phyloP scores from a whole-genome alignment of 1,140 invertebrate genomes.

The Drosophila triauraria region DNA sequence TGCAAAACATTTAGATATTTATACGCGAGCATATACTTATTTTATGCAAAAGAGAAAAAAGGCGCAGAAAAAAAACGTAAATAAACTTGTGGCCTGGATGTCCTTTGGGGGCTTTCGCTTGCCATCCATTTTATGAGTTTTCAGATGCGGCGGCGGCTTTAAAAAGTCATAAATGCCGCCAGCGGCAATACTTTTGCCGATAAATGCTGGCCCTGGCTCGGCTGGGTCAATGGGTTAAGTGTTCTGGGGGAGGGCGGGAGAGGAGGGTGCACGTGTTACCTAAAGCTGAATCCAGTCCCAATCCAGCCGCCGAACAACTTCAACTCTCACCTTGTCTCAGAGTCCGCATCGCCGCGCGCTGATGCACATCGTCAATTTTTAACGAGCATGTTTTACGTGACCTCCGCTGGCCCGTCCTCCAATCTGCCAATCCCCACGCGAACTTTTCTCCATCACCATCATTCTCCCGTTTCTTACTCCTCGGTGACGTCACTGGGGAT shows the following conservation, averaged over 20 bases:
- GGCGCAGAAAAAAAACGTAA: constrained; percentile 6
- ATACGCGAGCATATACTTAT: constrained; percentile 10
- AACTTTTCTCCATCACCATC: neutral
- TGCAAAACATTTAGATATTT: constrained; percentile 41
- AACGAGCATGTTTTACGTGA: constrained; percentile 76
- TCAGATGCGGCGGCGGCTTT: constrained; percentile 56
- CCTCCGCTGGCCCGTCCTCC: constrained; percentile 14
- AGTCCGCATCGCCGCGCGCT: constrained; percentile 62
- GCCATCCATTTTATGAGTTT: constrained; percentile 61
- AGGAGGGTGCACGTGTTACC: constrained; percentile 4
- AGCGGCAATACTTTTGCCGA: constrained; percentile 48
- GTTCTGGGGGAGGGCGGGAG: neutral
- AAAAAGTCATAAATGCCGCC: constrained; percentile 75
- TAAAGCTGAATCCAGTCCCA: constrained; percentile 9
- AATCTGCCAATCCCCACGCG: neutral
- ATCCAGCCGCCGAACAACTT: neutral
- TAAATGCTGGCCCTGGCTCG: constrained; percentile 43
- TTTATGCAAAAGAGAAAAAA: constrained; percentile 5
- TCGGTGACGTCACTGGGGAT: constrained; percentile 56
- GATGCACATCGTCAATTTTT: constrained; percentile 82
- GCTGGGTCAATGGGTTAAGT: constrained; percentile 64
- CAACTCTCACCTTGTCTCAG: constrained; percentile 44
- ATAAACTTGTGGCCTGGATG: constrained; percentile 8
- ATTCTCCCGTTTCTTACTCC: neutral
- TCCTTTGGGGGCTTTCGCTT: constrained; percentile 26